Conservation (phyloP, 1,140 invertebrate genomes). For the Euwallacea similis region DNA sequence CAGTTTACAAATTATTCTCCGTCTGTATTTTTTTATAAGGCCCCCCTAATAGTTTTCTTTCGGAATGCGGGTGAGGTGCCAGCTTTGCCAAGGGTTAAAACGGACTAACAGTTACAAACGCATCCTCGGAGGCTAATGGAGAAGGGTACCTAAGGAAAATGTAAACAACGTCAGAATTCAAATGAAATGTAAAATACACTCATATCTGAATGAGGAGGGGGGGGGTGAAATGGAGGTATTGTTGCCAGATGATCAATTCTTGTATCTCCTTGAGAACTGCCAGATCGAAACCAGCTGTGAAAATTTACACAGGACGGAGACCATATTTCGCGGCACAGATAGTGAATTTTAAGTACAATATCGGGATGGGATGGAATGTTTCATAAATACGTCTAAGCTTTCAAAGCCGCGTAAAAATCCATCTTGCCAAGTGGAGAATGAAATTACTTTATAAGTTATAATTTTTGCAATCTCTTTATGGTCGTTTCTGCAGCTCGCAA, state of each 20-base stretch:
- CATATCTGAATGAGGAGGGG: conserved; percentile 20
- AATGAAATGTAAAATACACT: conserved; percentile 33
- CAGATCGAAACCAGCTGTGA: conserved; percentile 14
- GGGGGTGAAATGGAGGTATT: conserved; percentile 28
- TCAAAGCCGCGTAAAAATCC: too few relatives aligned
- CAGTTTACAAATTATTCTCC: conserved; percentile 29
- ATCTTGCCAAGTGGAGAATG: too few relatives aligned
- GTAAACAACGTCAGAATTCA: conserved; percentile 24
- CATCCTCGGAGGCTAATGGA: too few relatives aligned
- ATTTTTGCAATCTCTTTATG: too few relatives aligned
- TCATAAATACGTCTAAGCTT: background rate
- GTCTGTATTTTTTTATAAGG: conserved; percentile 4
- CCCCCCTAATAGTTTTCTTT: background rate
- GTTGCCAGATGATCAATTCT: conserved; percentile 29
- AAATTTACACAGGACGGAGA: conserved; percentile 25
- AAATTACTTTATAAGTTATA: too few relatives aligned
- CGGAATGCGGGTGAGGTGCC: background rate
- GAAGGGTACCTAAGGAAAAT: conserved; percentile 5
- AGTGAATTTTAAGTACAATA: conserved; percentile 12
- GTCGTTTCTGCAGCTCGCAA: too few relatives aligned
- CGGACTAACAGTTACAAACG: too few relatives aligned
- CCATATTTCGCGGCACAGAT: conserved; percentile 1
- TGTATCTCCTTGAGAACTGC: conserved; percentile 15
- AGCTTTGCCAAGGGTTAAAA: too few relatives aligned
- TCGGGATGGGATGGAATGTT: background rate